These are phyloP conservation scores for Conus betulinus DNA, from an alignment of 1,140 invertebrate species.

Conservation along the genomic window DNA sequence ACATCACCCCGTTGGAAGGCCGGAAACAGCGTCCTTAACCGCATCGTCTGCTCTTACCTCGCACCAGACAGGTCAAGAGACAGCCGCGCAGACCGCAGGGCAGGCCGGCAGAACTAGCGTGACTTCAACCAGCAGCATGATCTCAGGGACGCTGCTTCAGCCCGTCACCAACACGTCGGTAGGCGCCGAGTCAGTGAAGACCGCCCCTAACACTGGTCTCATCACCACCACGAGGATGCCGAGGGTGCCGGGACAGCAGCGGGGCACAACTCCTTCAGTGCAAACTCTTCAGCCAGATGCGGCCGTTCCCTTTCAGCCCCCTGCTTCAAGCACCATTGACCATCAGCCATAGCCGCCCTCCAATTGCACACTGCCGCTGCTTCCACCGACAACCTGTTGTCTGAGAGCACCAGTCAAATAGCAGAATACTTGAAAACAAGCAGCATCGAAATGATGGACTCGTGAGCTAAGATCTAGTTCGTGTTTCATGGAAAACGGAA, in stretches of 20 bases:
- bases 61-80: not conserved
- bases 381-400: not conserved
- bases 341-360: not conserved
- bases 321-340: not conserved
- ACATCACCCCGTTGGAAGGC: not conserved
- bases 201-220: not conserved
- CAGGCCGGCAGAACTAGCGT: not conserved
- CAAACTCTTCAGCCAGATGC: not conserved
- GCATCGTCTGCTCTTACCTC: not conserved
- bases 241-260: not conserved
- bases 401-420: constrained; percentile 6
- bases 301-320: not conserved
- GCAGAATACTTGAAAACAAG: constrained; percentile 2
- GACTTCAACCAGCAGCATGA: not conserved
- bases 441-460: constrained; percentile 18
- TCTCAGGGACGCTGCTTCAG: not conserved
- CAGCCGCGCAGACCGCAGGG: not conserved
- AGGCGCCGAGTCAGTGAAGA: not conserved
- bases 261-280: too few species aligned
- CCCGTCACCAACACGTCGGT: not conserved
- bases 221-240: not conserved
- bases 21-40: not conserved
- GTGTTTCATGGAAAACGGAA: too few species aligned
- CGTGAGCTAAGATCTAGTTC: not conserved
- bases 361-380: too few species aligned